These are phyloP conservation scores for Epiblema foenella DNA, from an alignment of 2,888 invertebrate species.

Conservation along the genomic window DNA sequence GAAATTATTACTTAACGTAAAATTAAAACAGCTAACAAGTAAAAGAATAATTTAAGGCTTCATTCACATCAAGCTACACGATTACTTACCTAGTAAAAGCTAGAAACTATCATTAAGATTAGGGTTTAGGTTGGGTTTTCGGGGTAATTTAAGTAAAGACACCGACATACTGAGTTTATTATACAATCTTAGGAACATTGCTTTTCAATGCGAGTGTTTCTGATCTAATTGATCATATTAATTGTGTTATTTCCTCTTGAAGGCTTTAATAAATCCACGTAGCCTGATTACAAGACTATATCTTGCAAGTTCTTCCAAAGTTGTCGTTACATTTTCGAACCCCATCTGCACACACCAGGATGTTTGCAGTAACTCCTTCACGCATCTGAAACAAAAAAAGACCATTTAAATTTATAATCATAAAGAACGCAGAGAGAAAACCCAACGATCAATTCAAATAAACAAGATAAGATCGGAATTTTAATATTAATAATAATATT, in stretches of 20 bases:
- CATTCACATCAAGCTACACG: slow-evolving; percentile 29
- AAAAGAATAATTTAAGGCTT: slow-evolving; percentile 31
- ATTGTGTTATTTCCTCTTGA: slow-evolving; percentile 37
- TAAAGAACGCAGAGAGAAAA: not conserved
- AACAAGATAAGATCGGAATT: not conserved
- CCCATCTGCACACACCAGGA: not conserved
- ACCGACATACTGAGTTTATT: slow-evolving; percentile 68
- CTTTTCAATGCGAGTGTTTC: slow-evolving; percentile 7
- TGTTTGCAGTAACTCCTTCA: not conserved
- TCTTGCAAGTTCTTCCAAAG: slow-evolving; percentile 7
- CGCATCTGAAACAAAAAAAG: slow-evolving; percentile 36
- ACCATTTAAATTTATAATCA: not conserved
- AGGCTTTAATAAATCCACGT: not conserved
- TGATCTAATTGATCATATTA: not conserved
- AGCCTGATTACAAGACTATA: too few relatives aligned
- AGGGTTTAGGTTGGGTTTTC: slow-evolving; percentile 49
- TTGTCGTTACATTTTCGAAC: not conserved
- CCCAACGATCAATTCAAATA: not conserved
- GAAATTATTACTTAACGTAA: slow-evolving; percentile 35
- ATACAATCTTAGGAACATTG: slow-evolving; percentile 53
- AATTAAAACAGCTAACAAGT: slow-evolving; percentile 41
- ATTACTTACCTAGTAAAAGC: slow-evolving; percentile 25
- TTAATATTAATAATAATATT: not conserved
- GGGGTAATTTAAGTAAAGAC: slow-evolving; percentile 63
- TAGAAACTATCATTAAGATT: slow-evolving; percentile 25